phyloP scores from a whole-genome alignment of 2,113 vertebrate species.

The Xiphophorus couchianus region DNA sequence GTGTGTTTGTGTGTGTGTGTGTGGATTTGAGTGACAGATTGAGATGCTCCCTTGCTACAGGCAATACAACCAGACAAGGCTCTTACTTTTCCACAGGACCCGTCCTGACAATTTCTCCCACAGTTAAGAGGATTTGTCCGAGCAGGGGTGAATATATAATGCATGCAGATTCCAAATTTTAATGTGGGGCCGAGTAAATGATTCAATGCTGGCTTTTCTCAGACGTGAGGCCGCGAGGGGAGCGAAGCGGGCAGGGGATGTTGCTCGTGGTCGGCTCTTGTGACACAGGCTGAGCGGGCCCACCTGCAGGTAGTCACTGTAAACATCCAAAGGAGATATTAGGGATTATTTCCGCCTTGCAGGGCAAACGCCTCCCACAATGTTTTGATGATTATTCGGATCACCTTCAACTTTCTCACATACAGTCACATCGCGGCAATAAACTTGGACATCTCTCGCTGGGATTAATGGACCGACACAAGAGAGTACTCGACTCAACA shows the following conservation, averaged over 20 bases:
- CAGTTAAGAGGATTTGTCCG: conserved; percentile 83
- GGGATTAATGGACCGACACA: not conserved
- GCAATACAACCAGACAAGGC: conserved; percentile 74
- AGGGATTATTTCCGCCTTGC: not conserved
- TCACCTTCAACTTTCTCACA: not conserved
- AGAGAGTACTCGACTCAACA: not conserved
- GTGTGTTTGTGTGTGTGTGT: conserved; percentile 44
- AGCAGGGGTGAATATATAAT: conserved; percentile 84
- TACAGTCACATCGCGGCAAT: not conserved
- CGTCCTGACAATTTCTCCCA: conserved; percentile 81
- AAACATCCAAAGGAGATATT: not conserved
- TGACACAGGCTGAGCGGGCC: not conserved
- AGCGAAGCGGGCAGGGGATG: conserved; percentile 30
- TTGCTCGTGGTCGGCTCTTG: conserved; percentile 25
- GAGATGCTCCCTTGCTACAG: conserved; percentile 74
- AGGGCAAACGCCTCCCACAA: not conserved
- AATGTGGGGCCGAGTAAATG: conserved; percentile 84
- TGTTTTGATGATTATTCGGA: not conserved
- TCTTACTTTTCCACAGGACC: conserved; percentile 73
- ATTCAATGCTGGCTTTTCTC: conserved; percentile 81
- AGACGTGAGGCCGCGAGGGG: conserved; percentile 29
- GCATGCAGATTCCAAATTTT: conserved; percentile 80
- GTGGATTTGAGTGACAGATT: conserved; percentile 73
- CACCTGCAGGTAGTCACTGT: not conserved
- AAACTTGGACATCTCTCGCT: not conserved